A percentile compares a stretch with the other conserved stretches of the same genome.
Conservation (phyloP, 35 echinoderm and acorn worm species). For the Apostichopus californicus region DNA sequence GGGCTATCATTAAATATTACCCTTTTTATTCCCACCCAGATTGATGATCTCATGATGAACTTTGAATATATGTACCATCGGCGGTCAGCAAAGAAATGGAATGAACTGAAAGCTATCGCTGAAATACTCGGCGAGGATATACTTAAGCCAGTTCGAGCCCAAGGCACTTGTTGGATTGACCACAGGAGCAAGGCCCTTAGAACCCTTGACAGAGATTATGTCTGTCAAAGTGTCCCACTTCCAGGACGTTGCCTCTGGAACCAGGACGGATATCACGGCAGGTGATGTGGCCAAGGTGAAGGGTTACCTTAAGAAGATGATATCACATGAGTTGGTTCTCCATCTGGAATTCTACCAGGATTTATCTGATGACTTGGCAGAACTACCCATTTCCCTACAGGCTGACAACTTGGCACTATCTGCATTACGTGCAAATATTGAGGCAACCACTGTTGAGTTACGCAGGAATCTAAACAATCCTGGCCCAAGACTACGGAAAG, state of each 20-base stretch:
- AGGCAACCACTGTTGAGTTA: constrained; percentile 23
- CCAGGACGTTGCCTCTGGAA: constrained; percentile 54
- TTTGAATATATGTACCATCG: constrained; percentile 68
- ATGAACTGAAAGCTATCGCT: constrained; percentile 68
- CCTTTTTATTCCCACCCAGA: constrained; percentile 42
- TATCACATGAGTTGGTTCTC: constrained; percentile 48
- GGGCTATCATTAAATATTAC: constrained; percentile 1
- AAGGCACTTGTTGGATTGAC: constrained; percentile 81
- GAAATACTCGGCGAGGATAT: constrained; percentile 49
- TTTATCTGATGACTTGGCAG: constrained; percentile 51
- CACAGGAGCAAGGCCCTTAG: constrained; percentile 65
- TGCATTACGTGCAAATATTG: constrained; percentile 22
- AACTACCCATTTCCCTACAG: constrained; percentile 53
- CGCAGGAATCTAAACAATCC: constrained; percentile 22
- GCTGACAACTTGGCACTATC: constrained; percentile 39
- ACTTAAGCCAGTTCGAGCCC: constrained; percentile 60
- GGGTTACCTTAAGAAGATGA: constrained; percentile 58
- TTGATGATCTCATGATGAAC: constrained; percentile 72
- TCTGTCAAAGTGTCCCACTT: constrained; percentile 47
- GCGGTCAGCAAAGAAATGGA: constrained; percentile 71
- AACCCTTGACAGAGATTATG: constrained; percentile 53
- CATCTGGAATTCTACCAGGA: constrained; percentile 33
- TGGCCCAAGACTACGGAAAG: constrained; percentile 1
- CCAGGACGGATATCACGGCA: constrained; percentile 49
- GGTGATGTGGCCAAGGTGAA: constrained; percentile 66